Percentiles rank a stretch among this genome's conserved stretches.
Evolutionary conservation across 2,113 vertebrate species (phyloP).

Genomic region (Lethenteron reissneri): DNA sequence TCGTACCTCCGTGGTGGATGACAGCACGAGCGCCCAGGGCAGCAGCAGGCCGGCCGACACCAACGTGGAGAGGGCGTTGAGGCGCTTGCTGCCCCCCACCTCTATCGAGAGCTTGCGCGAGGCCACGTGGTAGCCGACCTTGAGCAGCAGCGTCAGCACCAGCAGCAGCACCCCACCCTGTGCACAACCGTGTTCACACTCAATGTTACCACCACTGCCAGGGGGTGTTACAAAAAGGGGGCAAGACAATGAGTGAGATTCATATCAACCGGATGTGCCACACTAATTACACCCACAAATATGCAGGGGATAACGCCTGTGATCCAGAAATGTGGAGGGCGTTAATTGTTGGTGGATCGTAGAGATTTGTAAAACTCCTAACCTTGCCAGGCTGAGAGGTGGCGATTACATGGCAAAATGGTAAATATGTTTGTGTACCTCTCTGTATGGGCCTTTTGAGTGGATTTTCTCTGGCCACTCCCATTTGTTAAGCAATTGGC

Average conservation of each 20-base stretch:
- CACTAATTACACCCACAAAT: neutral
- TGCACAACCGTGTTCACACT: constrained; percentile 8
- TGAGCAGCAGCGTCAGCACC: constrained; percentile 57
- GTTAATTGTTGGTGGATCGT: no score
- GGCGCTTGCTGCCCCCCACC: constrained; percentile 67
- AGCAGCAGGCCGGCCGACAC: constrained; percentile 51
- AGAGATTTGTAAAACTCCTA: no score
- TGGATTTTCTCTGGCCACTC: no score
- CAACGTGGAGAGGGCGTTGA: constrained; percentile 70
- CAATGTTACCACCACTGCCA: no score
- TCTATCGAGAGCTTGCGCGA: constrained; percentile 72
- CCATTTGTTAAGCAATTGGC: no score
- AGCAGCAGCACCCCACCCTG: constrained; percentile 82
- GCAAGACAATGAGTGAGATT: neutral
- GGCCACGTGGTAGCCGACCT: constrained; percentile 69
- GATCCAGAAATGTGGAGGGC: no score
- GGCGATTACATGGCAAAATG: no score
- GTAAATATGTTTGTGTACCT: no score
- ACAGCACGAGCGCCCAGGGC: constrained; percentile 74
- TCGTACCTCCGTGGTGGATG: constrained; percentile 65
- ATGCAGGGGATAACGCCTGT: no score
- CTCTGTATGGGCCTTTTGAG: no score
- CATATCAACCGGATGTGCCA: neutral
- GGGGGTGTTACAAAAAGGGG: constrained; percentile 7
- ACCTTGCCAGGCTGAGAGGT: no score